Conservation (phyloP, 2,113 vertebrate species). For the Nymphicus hollandicus region DNA sequence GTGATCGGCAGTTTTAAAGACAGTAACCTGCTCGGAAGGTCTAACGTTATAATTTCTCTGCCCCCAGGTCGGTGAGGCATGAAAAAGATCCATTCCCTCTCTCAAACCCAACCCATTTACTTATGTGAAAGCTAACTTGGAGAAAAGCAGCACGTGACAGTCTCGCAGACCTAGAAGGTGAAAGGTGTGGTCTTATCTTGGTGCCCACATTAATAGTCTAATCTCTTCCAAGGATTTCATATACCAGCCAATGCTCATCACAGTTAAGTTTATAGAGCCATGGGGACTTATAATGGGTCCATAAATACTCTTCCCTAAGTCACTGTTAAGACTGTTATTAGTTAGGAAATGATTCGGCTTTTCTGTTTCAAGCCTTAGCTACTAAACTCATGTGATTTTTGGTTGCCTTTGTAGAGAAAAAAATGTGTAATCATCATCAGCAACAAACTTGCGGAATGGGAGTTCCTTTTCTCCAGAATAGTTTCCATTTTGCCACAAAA, state of each 20-base stretch:
- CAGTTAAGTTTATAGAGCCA: not conserved
- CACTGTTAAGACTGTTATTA: not conserved
- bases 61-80: not conserved
- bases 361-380: not conserved
- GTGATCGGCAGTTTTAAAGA: not conserved
- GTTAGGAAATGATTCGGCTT: not conserved
- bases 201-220: not conserved
- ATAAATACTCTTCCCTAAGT: not conserved
- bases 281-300: not conserved
- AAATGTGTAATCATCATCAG: not conserved
- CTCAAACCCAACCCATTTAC: not conserved
- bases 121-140: not conserved
- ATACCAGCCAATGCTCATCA: not conserved
- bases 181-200: not conserved
- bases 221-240: not conserved
- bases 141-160: not conserved
- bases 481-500: not conserved
- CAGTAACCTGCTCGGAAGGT: not conserved
- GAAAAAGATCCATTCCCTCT: not conserved
- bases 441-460: not conserved
- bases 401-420: not conserved
- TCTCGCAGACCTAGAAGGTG: not conserved
- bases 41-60: not conserved
- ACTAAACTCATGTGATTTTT: not conserved
- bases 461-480: not conserved